Conservation (phyloP, 2,888 invertebrate genomes). For the Marasmarcha lunaedactyla region DNA sequence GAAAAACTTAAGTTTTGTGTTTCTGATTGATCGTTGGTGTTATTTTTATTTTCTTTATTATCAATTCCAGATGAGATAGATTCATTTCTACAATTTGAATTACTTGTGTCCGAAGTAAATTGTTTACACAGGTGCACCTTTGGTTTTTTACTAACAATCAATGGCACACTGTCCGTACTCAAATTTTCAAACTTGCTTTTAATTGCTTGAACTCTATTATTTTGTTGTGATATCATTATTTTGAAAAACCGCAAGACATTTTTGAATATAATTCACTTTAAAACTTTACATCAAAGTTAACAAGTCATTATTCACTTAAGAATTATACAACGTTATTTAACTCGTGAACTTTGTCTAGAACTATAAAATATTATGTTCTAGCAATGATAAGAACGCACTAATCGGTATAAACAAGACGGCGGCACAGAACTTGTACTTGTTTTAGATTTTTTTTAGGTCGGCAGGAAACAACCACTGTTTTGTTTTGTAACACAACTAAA, state of each 20-base stretch:
- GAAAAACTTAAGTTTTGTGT: conserved; percentile 14
- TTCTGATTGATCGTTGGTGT: conserved; percentile 7
- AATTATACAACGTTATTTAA: too few species aligned
- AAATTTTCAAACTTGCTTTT: conserved; percentile 74
- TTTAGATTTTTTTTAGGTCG: conserved; percentile 7
- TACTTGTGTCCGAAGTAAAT: not conserved
- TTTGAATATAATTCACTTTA: conserved; percentile 15
- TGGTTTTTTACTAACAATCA: conserved; percentile 19
- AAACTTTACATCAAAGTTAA: conserved; percentile 1
- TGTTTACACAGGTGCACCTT: conserved; percentile 10
- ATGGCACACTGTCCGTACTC: conserved; percentile 26
- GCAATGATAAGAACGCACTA: too few species aligned
- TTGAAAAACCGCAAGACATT: conserved; percentile 39
- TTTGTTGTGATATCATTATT: conserved; percentile 58
- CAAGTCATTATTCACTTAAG: too few species aligned
- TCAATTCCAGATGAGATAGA: not conserved
- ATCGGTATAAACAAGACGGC: not conserved
- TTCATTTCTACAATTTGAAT: not conserved
- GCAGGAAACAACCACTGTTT: conserved; percentile 8
- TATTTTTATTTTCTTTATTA: conserved; percentile 7
- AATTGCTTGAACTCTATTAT: conserved; percentile 73
- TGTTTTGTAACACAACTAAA: not conserved
- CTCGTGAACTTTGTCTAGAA: too few species aligned
- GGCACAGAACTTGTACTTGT: not conserved
- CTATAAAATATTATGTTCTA: too few species aligned